phyloP scores from a whole-genome alignment of 2,113 vertebrate genomes.

The Edolisoma coerulescens region DNA sequence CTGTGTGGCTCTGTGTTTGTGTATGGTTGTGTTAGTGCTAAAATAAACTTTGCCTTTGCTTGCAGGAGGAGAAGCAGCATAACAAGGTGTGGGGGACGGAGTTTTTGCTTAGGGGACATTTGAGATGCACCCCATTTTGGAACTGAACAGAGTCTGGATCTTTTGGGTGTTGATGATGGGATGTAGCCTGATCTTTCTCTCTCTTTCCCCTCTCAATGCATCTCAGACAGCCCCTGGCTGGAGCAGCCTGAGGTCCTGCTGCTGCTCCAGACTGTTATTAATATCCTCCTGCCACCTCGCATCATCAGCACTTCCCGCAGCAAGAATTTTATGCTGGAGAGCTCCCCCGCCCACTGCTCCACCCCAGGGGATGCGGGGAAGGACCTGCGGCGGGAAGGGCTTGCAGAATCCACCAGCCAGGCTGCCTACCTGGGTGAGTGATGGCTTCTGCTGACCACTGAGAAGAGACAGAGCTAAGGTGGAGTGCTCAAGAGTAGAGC shows the following conservation, averaged over 20 bases:
- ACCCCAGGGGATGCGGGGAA: constrained; percentile 92
- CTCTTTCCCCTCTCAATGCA: constrained; percentile 17
- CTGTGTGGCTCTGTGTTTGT: neutral
- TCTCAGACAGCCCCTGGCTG: constrained; percentile 91
- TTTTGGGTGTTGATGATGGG: neutral
- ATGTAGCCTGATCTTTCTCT: constrained; percentile 41
- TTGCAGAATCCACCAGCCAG: constrained; percentile 96
- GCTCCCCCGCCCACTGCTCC: constrained; percentile 95
- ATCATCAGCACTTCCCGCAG: constrained; percentile 98
- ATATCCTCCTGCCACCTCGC: constrained; percentile 93
- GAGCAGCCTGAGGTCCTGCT: constrained; percentile 94
- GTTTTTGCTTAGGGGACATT: constrained; percentile 7
- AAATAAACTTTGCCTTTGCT: constrained; percentile 48
- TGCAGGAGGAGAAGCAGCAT: constrained; percentile 45
- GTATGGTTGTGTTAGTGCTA: neutral
- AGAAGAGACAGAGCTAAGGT: neutral
- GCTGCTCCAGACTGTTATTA: constrained; percentile 94
- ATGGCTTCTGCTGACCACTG: neutral
- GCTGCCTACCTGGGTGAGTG: constrained; percentile 92
- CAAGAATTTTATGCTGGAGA: constrained; percentile 98
- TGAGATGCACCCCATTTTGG: constrained; percentile 18
- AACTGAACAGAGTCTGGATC: constrained; percentile 43
- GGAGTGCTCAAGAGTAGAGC: neutral
- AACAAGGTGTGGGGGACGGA: constrained; percentile 18
- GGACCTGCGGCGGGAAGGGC: constrained; percentile 89